Conservation (phyloP, 2,888 invertebrate genomes). For the Drosophila picticornis region DNA sequence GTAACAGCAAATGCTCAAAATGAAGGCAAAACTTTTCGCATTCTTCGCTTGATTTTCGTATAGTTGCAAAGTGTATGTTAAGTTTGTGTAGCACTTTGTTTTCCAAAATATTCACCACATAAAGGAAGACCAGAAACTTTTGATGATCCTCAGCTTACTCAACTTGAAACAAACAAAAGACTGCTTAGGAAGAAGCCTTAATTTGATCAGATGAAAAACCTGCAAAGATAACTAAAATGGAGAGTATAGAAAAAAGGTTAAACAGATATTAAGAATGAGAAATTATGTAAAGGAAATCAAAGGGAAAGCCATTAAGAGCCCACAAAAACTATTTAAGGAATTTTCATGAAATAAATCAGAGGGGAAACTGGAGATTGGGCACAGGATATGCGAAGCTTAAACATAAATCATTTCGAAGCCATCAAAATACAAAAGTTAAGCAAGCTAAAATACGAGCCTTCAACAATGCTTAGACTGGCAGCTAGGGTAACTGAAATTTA, state of each 20-base stretch:
- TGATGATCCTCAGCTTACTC: background rate
- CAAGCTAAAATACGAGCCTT: background rate
- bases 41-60: constrained; percentile 22
- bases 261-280: background rate
- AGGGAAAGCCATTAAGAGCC: background rate
- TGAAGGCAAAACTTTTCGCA: constrained; percentile 69
- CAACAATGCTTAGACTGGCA: background rate
- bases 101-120: background rate
- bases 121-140: background rate
- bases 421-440: background rate
- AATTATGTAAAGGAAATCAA: background rate
- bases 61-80: constrained; percentile 1
- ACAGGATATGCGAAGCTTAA: background rate
- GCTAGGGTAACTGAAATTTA: constrained; percentile 32
- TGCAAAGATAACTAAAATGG: background rate
- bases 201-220: background rate
- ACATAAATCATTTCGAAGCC: constrained; percentile 1
- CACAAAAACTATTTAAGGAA: background rate
- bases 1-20: constrained; percentile 71
- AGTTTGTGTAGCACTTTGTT: constrained; percentile 9
- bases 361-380: background rate
- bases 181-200: background rate
- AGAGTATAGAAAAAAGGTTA: background rate
- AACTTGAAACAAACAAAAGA: background rate
- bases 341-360: background rate